A percentile compares a stretch with the other conserved stretches of the same genome.
Evolutionary conservation across 2,113 vertebrate genomes (phyloP).

Genomic region (Leucopsar rothschildi): DNA sequence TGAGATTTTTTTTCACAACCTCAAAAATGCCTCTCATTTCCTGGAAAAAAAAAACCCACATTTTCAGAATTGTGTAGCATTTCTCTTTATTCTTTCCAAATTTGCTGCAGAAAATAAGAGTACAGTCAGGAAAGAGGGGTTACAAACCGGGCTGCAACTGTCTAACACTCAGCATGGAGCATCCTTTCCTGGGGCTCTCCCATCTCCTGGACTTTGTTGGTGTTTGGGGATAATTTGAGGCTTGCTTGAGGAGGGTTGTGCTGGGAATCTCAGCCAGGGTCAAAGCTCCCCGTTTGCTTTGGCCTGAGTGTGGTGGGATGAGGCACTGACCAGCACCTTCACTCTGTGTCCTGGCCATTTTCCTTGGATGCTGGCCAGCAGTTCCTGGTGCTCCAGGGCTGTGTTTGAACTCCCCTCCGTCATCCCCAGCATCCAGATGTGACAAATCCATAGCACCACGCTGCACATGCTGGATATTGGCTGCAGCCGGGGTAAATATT

Average conservation of each 20-base stretch:
- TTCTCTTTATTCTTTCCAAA: neutral
- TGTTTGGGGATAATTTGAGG: neutral
- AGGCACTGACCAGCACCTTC: neutral
- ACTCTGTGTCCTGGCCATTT: rapidly evolving
- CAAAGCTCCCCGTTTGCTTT: constrained; percentile 5
- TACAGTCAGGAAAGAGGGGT: neutral
- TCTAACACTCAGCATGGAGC: neutral
- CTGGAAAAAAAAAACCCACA: rapidly evolving
- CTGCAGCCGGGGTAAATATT: constrained; percentile 46
- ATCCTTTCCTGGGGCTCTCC: neutral
- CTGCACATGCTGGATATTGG: neutral
- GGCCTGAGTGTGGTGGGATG: neutral
- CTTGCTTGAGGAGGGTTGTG: neutral
- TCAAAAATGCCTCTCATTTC: neutral
- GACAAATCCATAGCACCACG: neutral
- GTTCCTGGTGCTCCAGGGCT: neutral
- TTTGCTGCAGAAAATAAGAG: neutral
- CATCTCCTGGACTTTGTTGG: neutral
- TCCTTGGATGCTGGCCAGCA: constrained; percentile 14
- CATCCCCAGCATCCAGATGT: neutral
- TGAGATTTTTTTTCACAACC: neutral
- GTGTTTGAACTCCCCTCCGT: neutral
- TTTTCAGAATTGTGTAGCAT: neutral
- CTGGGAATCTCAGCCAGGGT: neutral
- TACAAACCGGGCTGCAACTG: neutral